Percentiles rank a stretch among this genome's conserved stretches.
These are phyloP conservation scores for Chrysomallon squamiferum DNA, from an alignment of 1,140 invertebrate genomes.

Conservation along the genomic window DNA sequence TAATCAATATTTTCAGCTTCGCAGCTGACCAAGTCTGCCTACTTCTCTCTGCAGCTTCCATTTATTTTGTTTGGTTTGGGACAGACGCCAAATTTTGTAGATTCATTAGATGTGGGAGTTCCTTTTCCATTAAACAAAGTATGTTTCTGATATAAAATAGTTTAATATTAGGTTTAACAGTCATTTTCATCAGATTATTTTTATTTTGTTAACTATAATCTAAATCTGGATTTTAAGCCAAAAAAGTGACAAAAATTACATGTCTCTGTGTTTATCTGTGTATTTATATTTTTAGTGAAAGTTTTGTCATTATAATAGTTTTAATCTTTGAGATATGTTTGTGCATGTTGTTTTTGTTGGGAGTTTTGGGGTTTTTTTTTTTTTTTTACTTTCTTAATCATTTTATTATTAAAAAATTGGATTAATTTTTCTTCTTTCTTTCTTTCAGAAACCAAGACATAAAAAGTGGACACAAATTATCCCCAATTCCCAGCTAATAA, in stretches of 20 bases:
- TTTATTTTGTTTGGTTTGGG: slow-evolving; percentile 96
- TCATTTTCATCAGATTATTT: not conserved
- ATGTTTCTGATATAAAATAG: slow-evolving; percentile 11
- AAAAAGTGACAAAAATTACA: too few relatives aligned
- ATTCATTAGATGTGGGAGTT: slow-evolving; percentile 84
- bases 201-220: not conserved
- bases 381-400: too few relatives aligned
- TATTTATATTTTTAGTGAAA: too few relatives aligned
- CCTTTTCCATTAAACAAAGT: slow-evolving; percentile 57
- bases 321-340: too few relatives aligned
- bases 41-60: slow-evolving; percentile 90
- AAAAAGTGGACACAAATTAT: slow-evolving; percentile 87
- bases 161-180: not conserved
- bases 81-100: slow-evolving; percentile 96
- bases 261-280: too few relatives aligned
- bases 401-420: too few relatives aligned
- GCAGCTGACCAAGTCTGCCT: slow-evolving; percentile 90
- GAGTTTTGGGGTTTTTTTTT: too few relatives aligned
- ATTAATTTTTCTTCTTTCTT: too few relatives aligned
- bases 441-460: slow-evolving; percentile 35
- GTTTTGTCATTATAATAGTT: too few relatives aligned
- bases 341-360: too few relatives aligned
- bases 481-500: slow-evolving; percentile 96
- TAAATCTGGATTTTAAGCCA: not conserved
- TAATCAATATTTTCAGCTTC: slow-evolving; percentile 72